Percentiles rank a stretch among this genome's conserved stretches.
These are phyloP conservation scores for Melanotaenia parkinsoni DNA, from an alignment of 2,797 vertebrate species.

Conservation along the genomic window DNA sequence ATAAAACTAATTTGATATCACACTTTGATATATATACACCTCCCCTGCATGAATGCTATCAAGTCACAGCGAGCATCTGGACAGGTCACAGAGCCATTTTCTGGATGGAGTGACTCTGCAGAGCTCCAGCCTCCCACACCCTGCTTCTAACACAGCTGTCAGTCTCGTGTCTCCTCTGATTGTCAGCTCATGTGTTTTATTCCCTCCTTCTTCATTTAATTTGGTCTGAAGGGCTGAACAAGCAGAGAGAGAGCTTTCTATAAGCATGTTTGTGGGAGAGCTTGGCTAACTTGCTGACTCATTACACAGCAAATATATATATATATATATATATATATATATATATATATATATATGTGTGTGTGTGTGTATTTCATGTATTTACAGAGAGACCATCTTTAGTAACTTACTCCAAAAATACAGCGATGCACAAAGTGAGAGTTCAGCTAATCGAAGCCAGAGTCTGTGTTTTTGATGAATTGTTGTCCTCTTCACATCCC, in stretches of 20 bases:
- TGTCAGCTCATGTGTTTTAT: conserved; percentile 53
- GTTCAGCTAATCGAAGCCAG: conserved; percentile 70
- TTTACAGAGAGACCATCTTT: conserved; percentile 35
- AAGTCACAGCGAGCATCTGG: conserved; percentile 65
- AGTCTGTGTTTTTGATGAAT: conserved; percentile 55
- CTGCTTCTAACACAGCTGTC: conserved; percentile 75
- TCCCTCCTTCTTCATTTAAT: conserved; percentile 43
- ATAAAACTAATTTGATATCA: conserved; percentile 62
- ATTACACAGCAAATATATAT: conserved; percentile 23
- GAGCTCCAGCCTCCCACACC: conserved; percentile 62
- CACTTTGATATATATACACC: conserved; percentile 50
- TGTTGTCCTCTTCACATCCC: conserved; percentile 59
- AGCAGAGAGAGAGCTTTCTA: conserved; percentile 50
- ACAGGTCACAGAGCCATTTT: conserved; percentile 61
- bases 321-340: no score
- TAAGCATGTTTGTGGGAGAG: conserved; percentile 27
- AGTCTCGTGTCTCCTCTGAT: conserved; percentile 67
- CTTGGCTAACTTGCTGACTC: conserved; percentile 44
- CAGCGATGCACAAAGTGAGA: conserved; percentile 18
- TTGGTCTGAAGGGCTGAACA: conserved; percentile 32
- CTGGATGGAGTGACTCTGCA: conserved; percentile 42
- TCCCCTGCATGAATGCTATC: conserved; percentile 61
- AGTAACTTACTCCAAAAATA: conserved; percentile 46
- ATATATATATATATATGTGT: no score
- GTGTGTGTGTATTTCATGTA: not conserved